A percentile compares a stretch with the other conserved stretches of the same genome.
phyloP scores from a whole-genome alignment of 2,888 invertebrate species.

The Macroteleia sp. region DNA sequence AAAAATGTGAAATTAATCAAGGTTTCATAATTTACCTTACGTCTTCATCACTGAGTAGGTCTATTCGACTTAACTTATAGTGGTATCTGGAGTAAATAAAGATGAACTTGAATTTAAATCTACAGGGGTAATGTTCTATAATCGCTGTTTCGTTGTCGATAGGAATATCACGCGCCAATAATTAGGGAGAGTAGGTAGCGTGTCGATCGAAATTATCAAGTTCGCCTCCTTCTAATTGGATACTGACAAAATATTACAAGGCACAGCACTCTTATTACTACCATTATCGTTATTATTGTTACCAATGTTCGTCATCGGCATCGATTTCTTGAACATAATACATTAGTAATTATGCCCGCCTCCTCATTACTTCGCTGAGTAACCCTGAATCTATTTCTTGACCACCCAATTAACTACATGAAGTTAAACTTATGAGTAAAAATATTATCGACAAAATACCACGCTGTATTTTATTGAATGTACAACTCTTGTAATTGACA shows the following conservation, averaged over 20 bases:
- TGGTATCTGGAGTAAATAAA: no score
- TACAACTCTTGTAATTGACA: constrained; percentile 48
- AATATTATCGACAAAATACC: constrained; percentile 17
- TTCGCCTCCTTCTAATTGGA: constrained; percentile 59
- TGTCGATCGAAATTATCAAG: constrained; percentile 63
- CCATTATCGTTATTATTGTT: constrained; percentile 53
- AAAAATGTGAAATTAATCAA: no score
- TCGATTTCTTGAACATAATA: constrained; percentile 38
- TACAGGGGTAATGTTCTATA: no score
- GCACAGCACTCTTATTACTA: constrained; percentile 53
- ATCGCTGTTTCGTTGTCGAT: constrained; percentile 51
- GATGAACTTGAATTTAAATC: no score
- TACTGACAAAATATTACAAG: constrained; percentile 66
- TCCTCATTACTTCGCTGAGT: constrained; percentile 27
- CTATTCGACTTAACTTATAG: no score
- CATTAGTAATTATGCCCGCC: constrained; percentile 49
- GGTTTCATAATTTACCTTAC: no score
- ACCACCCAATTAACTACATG: constrained; percentile 25
- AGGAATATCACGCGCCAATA: constrained; percentile 43
- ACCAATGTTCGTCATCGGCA: constrained; percentile 54
- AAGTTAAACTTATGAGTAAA: neutral
- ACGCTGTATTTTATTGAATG: constrained; percentile 27
- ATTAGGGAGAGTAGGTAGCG: constrained; percentile 56
- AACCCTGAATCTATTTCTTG: neutral
- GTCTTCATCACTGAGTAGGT: no score